phyloP scores from a whole-genome alignment of 2,113 vertebrate species.

The Entelurus aequoreus region DNA sequence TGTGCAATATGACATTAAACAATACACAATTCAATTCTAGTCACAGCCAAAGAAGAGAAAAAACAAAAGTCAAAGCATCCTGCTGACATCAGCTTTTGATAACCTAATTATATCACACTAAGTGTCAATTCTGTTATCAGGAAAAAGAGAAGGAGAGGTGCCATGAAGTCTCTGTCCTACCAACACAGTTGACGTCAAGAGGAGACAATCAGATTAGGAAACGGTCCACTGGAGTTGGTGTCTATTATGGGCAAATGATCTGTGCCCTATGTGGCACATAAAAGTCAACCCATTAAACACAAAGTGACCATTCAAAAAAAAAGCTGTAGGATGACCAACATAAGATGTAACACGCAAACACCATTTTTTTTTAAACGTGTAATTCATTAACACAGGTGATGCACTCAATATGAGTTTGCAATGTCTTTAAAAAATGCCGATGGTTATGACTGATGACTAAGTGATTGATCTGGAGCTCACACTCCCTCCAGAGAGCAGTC shows the following conservation, averaged over 20 bases:
- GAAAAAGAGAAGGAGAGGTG: not conserved
- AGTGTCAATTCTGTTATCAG: not conserved
- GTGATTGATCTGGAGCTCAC: slow-evolving; percentile 19
- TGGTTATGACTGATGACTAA: slow-evolving; percentile 4
- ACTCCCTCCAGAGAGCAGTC: slow-evolving; percentile 12
- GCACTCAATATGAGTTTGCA: not conserved
- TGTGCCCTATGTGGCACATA: slow-evolving; percentile 8
- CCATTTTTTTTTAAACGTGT: too few relatives aligned
- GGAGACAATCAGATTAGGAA: slow-evolving; percentile 43
- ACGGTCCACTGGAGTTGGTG: slow-evolving; percentile 18
- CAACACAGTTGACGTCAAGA: slow-evolving; percentile 17
- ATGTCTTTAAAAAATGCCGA: not conserved
- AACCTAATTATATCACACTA: not conserved
- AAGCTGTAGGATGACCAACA: not conserved
- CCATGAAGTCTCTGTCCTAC: slow-evolving; percentile 6
- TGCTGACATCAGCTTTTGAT: not conserved
- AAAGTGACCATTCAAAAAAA: not conserved
- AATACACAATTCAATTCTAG: not conserved
- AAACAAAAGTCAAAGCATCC: not conserved
- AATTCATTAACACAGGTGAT: slow-evolving; percentile 9
- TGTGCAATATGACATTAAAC: too few relatives aligned
- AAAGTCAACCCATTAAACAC: not conserved
- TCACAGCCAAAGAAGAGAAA: not conserved
- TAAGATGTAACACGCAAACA: not conserved
- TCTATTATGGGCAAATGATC: slow-evolving; percentile 30